These are phyloP conservation scores for Conchocele bisecta DNA, from an alignment of 2,888 invertebrate species.

Conservation along the genomic window DNA sequence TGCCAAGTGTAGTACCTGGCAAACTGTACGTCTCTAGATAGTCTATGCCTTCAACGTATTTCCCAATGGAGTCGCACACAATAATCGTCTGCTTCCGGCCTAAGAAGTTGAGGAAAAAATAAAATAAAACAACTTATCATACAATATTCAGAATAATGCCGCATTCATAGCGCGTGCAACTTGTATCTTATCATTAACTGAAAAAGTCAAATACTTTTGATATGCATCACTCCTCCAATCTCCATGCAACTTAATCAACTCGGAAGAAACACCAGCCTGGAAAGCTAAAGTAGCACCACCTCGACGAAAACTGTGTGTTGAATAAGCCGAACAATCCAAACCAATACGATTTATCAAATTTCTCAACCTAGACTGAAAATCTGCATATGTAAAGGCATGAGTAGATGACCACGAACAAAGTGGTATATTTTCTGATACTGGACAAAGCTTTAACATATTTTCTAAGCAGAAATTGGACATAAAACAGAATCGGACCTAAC, in stretches of 20 bases:
- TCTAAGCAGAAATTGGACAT: slow-evolving; percentile 24
- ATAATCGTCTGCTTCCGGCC: no score
- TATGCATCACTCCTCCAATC: slow-evolving; percentile 12
- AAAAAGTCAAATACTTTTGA: slow-evolving; percentile 7
- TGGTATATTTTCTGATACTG: neutral
- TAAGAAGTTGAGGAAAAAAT: no score
- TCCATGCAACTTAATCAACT: slow-evolving; percentile 20
- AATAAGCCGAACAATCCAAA: neutral
- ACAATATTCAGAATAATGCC: no score
- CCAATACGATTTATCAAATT: neutral
- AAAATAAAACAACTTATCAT: no score
- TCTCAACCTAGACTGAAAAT: slow-evolving; percentile 10
- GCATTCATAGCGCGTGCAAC: no score
- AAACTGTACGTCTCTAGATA: no score
- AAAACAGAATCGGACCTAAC: slow-evolving; percentile 7
- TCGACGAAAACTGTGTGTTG: slow-evolving; percentile 12
- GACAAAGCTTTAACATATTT: neutral
- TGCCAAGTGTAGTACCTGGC: no score
- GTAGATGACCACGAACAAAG: no score
- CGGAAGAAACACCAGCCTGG: neutral
- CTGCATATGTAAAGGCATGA: neutral
- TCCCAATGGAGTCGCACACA: no score
- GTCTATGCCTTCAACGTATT: no score
- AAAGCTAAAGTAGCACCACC: neutral
- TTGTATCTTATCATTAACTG: slow-evolving; percentile 5